Percentiles rank a stretch among this genome's conserved stretches.
These are phyloP conservation scores for Aphaenogaster rudis DNA, from an alignment of 1,140 invertebrate species.

Conservation along the genomic window DNA sequence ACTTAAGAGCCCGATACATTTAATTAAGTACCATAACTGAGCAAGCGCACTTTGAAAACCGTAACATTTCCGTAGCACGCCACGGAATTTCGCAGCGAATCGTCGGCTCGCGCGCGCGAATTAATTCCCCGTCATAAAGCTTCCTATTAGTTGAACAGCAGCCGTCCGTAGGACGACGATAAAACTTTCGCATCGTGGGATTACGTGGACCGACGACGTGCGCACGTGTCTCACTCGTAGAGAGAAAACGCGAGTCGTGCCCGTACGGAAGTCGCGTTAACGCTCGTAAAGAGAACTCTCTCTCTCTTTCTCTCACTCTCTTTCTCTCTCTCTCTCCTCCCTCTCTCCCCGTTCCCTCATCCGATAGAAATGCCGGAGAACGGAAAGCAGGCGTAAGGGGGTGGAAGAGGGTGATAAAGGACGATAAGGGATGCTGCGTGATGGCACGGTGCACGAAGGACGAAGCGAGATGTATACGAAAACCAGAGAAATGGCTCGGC, in stretches of 20 bases:
- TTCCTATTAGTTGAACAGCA: conserved; percentile 72
- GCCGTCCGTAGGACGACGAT: conserved; percentile 38
- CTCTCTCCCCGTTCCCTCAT: neutral
- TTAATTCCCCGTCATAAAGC: conserved; percentile 69
- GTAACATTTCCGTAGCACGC: conserved; percentile 61
- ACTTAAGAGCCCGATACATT: conserved; percentile 54
- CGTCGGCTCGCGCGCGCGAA: conserved; percentile 46
- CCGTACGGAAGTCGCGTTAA: conserved; percentile 11
- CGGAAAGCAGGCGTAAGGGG: neutral
- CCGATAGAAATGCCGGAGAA: conserved; percentile 41
- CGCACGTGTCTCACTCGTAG: conserved; percentile 6
- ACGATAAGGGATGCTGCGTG: neutral
- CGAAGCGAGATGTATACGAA: conserved; percentile 22
- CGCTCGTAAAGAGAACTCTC: conserved; percentile 64
- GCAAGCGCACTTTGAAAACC: conserved; percentile 40
- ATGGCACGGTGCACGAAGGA: neutral
- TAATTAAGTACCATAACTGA: conserved; percentile 67
- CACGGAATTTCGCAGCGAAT: conserved; percentile 32
- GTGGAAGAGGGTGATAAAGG: neutral
- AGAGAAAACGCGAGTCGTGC: conserved; percentile 18
- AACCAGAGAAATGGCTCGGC: conserved; percentile 53
- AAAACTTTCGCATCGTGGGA: conserved; percentile 58
- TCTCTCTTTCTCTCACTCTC: neutral
- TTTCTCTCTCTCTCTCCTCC: neutral
- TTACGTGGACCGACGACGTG: conserved; percentile 59